These are phyloP conservation scores for Amazona vittata DNA, from an alignment of 2,113 vertebrate genomes.

Conservation along the genomic window DNA sequence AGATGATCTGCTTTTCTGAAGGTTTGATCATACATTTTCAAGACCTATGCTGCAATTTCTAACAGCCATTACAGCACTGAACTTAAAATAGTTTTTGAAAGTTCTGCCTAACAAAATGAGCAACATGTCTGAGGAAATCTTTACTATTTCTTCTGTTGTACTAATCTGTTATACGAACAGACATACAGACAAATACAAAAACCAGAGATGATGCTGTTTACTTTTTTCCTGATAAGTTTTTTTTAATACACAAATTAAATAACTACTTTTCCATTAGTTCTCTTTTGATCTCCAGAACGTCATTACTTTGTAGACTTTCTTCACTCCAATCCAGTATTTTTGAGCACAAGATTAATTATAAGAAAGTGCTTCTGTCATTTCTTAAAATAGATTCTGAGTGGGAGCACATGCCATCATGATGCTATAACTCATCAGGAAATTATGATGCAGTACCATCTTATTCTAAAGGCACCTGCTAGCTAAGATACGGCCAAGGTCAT, in stretches of 20 bases:
- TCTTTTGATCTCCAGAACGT: conserved; percentile 23
- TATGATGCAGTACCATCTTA: conserved; percentile 38
- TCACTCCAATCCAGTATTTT: conserved; percentile 38
- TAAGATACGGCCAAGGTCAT: conserved; percentile 25
- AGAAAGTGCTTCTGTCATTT: conserved; percentile 65
- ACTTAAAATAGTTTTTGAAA: background rate
- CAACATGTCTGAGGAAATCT: background rate
- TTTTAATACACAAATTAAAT: conserved; percentile 13
- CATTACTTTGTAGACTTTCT: conserved; percentile 34
- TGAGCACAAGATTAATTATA: conserved; percentile 53
- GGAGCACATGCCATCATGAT: conserved; percentile 54
- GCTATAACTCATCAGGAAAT: conserved; percentile 43
- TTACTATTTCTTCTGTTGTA: background rate
- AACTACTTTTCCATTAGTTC: conserved; percentile 2
- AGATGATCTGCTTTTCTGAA: background rate
- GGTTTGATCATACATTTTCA: background rate
- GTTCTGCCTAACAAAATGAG: background rate
- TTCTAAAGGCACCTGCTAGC: background rate
- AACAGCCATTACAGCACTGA: background rate
- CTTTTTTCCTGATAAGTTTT: background rate
- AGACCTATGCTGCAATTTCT: background rate
- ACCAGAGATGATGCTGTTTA: background rate
- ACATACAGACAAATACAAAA: background rate
- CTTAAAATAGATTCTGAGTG: conserved; percentile 70
- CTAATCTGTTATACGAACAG: background rate